Base-by-base conservation (phyloP, 2,888 invertebrate species). In the Clivina fossor region DNA sequence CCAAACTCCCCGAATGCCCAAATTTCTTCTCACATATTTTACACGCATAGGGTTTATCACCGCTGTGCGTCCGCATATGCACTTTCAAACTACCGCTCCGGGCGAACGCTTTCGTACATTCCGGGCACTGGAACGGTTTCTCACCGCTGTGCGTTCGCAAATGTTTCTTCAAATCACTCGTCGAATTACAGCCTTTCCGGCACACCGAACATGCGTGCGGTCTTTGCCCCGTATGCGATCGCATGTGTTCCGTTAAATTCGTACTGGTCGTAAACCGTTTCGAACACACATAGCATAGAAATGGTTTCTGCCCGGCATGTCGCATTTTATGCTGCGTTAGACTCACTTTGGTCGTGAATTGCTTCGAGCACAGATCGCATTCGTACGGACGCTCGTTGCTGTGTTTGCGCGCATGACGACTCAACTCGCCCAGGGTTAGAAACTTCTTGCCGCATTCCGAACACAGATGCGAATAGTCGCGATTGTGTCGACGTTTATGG, bases 91-190 rank as follows among this genome's bases (percentile, higher is more conserved):
- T 58, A 8, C 54, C 58, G 19, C 50, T 58, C 28, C 58, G 44
- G 20, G 58, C 58, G 37, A 60, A 60, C 8, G 44, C 46, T 11
- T 57, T 58, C 1, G 43, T 19, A 26, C 60, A 60, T 13, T 54
- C 54, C 18, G 48, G 22, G 35, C 60, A 60, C n/a, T 43, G 33
- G 30, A 56, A 60, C 2, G 58, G 58, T 22, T 44, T 48, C 28
- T 60, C 60, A 5, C 60, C 60, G 35, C 60, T 60, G 32, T 60
- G 60, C 4, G 57, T 60, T 18, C 60, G 37, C 18, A 60, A 40
- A 35, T 60, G 60, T 47, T 58, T 60, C 30, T 57, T 55, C 18
- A 60, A 30, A 26, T 60, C 60, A 24, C 60, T 60, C 2, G 60
- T 60, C 4, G 60, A 60, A 32, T 58, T 60, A 41, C 56, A 60